Conservation (phyloP, 2,888 invertebrate species). For the Conops quadrifasciatus region DNA sequence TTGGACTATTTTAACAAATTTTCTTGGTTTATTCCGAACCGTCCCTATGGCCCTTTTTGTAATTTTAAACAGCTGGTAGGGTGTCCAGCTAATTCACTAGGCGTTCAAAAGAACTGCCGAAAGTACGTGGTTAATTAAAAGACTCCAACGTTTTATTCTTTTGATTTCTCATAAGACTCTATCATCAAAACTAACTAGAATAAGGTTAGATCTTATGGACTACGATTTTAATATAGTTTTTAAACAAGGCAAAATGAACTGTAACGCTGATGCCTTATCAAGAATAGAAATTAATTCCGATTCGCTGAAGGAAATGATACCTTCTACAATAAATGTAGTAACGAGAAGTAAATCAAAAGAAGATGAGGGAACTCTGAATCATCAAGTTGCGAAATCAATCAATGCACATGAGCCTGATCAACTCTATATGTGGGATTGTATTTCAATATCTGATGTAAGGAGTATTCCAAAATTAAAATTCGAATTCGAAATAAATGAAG, state of each 20-base stretch:
- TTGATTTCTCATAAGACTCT: not conserved
- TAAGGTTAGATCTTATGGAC: not conserved
- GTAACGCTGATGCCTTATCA: not conserved
- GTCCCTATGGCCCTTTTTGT: too few species aligned
- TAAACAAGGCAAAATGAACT: conserved; percentile 7
- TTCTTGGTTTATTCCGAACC: too few species aligned
- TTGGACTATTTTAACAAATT: too few species aligned
- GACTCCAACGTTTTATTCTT: too few species aligned
- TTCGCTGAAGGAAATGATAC: not conserved
- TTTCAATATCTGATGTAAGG: not conserved
- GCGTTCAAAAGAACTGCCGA: too few species aligned
- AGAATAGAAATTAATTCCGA: conserved; percentile 1
- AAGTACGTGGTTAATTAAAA: too few species aligned
- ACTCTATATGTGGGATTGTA: too few species aligned
- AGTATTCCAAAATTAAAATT: too few species aligned
- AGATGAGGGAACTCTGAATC: not conserved
- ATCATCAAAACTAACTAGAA: conserved; percentile 5
- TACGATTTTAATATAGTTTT: too few species aligned
- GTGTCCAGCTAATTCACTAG: too few species aligned
- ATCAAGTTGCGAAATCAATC: not conserved
- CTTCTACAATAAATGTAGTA: not conserved
- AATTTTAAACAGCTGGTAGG: too few species aligned
- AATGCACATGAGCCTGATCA: not conserved
- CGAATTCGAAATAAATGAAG: too few species aligned
- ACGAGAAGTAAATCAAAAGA: not conserved